phyloP scores from a whole-genome alignment of 2,888 invertebrate species.

The Mellilla xanthometata region DNA sequence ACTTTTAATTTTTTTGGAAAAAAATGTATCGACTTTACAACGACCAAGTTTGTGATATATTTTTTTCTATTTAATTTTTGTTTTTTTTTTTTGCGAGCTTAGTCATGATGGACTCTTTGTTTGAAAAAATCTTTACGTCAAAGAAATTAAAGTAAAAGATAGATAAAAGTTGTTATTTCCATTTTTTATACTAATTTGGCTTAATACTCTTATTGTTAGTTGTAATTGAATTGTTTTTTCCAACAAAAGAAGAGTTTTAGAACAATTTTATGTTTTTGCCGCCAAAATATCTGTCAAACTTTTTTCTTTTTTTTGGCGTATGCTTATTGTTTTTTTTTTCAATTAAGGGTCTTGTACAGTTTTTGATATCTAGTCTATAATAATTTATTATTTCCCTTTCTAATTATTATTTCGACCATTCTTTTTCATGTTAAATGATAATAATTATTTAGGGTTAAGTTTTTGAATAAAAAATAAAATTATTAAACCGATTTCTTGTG shows the following conservation, averaged over 20 bases:
- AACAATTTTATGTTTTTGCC: no score
- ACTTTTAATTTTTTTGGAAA: no score
- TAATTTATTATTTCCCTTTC: slow-evolving; percentile 67
- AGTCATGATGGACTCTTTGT: slow-evolving; percentile 29
- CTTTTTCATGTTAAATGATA: slow-evolving; percentile 56
- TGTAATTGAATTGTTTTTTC: no score
- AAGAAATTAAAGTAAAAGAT: no score
- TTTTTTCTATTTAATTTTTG: slow-evolving; percentile 35
- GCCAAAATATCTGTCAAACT: no score
- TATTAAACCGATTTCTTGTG: slow-evolving; percentile 1
- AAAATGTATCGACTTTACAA: slow-evolving; percentile 12
- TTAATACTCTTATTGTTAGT: no score
- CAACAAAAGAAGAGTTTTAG: no score
- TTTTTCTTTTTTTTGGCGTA: background rate
- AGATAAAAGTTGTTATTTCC: no score
- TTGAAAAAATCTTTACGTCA: no score
- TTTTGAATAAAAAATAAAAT: slow-evolving; percentile 60
- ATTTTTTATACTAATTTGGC: no score
- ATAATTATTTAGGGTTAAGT: slow-evolving; percentile 62
- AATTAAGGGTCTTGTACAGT: slow-evolving; percentile 49
- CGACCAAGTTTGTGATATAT: slow-evolving; percentile 46
- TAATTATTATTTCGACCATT: slow-evolving; percentile 43
- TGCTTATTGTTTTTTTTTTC: background rate
- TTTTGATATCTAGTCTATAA: slow-evolving; percentile 73
- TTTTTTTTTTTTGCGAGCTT: slow-evolving; percentile 40